These are phyloP conservation scores for Pseudoatta argentina DNA, from an alignment of 1,140 invertebrate genomes.

Conservation along the genomic window DNA sequence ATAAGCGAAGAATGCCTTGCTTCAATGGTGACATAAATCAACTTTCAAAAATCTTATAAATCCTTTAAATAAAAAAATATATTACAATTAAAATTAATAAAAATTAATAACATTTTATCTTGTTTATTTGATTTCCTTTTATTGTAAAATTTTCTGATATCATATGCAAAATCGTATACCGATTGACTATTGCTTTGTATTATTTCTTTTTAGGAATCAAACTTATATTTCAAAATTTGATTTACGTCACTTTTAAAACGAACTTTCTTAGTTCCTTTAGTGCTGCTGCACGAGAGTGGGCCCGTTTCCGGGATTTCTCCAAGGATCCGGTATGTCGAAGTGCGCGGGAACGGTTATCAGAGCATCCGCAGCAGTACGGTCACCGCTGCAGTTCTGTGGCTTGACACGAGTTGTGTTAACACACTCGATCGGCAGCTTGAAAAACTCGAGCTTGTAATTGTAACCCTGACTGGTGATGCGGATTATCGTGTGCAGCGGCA, in stretches of 20 bases:
- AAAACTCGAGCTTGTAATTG: constrained; percentile 93
- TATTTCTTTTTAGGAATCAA: background rate
- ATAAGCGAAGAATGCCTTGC: background rate
- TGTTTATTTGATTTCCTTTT: background rate
- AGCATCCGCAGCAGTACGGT: constrained; percentile 89
- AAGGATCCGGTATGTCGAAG: constrained; percentile 88
- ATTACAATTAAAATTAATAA: constrained; percentile 4
- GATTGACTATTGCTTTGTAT: background rate
- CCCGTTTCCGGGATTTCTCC: constrained; percentile 82
- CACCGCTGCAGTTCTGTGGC: constrained; percentile 90
- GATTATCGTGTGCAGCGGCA: constrained; percentile 96
- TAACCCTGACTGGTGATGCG: constrained; percentile 94
- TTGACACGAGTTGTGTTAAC: constrained; percentile 93
- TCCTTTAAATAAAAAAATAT: background rate
- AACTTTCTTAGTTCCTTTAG: constrained; percentile 67
- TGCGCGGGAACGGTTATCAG: constrained; percentile 90
- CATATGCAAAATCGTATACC: background rate
- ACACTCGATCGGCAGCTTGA: constrained; percentile 93
- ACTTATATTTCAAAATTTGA: constrained; percentile 14
- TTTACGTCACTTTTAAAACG: background rate
- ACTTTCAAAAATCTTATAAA: background rate
- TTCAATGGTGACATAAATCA: constrained; percentile 16
- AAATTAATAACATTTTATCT: background rate
- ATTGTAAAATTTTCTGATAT: background rate
- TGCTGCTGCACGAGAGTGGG: constrained; percentile 84